Evolutionary conservation across 2,888 invertebrate genomes (phyloP), one percentile per base, ranked within the genome.

Genomic region (Drosophila fulvimacula): DNA sequence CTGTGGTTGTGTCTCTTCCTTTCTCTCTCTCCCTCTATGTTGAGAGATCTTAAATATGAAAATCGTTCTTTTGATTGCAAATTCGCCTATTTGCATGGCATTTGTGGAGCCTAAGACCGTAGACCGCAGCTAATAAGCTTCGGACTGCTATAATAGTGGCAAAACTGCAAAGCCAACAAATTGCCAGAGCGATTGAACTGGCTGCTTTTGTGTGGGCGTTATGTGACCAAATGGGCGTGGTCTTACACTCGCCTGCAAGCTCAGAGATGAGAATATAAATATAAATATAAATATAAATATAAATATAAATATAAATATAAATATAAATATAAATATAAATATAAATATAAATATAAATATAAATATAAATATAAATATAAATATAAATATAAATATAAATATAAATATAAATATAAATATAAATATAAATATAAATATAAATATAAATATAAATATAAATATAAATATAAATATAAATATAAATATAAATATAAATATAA

Each of bases 81-180:
- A 81, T 87, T 81, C 73, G 55, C 78, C 69, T 71, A 83, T 81
- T 81, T 83, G 80, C 81, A 66, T 82, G 69, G 81, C 69, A 79
- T 74, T 79, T 73, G 56, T 21, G 63, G 65, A 49, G 58, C 21
- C 36, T n/a, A 27, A 9, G 24, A 44, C 10, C 19, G 34, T 19
- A 58, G 59, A 60, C 63, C 61, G 62, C 67, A 73, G 84, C 75
- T 81, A 87, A 87, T 82, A 87, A 87, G 75, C 75, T 21, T 11
- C 24, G 64, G 53, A 51, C 63, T 32, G 30, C 30, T 53, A 81
- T 71, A 66, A 72, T 64, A 46, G 65, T 64, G 57, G 60, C 60
- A 65, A 76, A 66, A 76, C 46, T 51, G 49, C 66, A 75, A 69
- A 73, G 70, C 73, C 69, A 71, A 72, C 88, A 84, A 84, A 82